Evolutionary conservation across 2,113 vertebrate genomes (phyloP), one percentile per base, ranked within the genome.

Genomic region (Cyprinodon variegatus): DNA sequence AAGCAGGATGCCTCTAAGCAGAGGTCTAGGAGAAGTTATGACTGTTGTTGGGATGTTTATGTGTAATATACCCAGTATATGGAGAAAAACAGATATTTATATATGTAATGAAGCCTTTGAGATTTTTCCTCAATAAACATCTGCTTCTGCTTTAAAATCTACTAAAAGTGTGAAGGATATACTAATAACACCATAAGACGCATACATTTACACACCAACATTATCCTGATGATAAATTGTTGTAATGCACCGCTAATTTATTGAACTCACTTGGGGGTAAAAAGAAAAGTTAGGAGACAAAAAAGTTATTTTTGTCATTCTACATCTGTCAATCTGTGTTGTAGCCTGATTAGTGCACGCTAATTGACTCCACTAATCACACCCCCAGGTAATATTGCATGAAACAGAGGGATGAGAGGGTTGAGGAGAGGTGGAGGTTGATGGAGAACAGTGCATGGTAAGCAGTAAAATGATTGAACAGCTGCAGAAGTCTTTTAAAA

Each of bases 311-410:
- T 83, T 81, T 84, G 83, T 77, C 86, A 82, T 89, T 91, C 85
- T 87, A 89, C 85, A 89, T 78, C 83, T 87, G 89, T 89, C 88
- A 91, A 86, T 93, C 86, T 91, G 89, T 89, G 86, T 88, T 83
- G 85, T 88, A 83, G 82, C 76, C 89, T 90, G 88, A 93, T 92
- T 90, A 90, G 86, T 76, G 74, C 11, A 20, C 36, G 46, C 86
- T 92, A 92, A 93, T 94, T 91, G 91, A 87, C 84, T 86, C 77
- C 46, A 87, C 86, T 93, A 92, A 94, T 91, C 83, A 89, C 81
- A 85, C 85, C 92, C 87, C 85, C 79, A 90, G 91, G 92, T 92
- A 81, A 82, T 75, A 61, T 74, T 59, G 39, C 39, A 60, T n/a
- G 65, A 40, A 65, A 72, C 29, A 37, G 60, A 40, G 70, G 60